These are phyloP conservation scores for Cataglyphis cursor DNA, from an alignment of 2,888 invertebrate species.

Conservation along the genomic window DNA sequence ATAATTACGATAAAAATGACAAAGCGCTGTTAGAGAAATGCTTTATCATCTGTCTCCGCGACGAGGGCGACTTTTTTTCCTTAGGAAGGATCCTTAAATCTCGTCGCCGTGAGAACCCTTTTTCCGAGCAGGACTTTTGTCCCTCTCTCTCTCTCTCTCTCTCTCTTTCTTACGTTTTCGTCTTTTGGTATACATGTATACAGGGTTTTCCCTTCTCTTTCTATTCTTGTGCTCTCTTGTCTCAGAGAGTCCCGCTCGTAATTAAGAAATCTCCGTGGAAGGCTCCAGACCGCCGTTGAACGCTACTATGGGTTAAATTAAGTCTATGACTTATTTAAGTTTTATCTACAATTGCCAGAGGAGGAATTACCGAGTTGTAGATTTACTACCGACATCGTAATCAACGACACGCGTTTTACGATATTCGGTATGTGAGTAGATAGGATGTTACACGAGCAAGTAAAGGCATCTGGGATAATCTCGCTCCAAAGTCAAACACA, in stretches of 20 bases:
- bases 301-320: slow-evolving; percentile 82
- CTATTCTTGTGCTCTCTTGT: slow-evolving; percentile 39
- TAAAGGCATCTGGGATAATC: not conserved
- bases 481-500: not conserved
- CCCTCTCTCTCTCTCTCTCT: slow-evolving; percentile 33
- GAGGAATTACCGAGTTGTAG: slow-evolving; percentile 79
- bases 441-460: not conserved
- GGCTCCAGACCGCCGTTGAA: slow-evolving; percentile 72
- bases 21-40: slow-evolving; percentile 79
- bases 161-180: slow-evolving; percentile 37
- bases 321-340: slow-evolving; percentile 86
- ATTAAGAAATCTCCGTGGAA: slow-evolving; percentile 85
- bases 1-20: slow-evolving; percentile 86
- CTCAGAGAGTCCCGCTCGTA: slow-evolving; percentile 75
- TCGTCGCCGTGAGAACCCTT: slow-evolving; percentile 74
- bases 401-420: slow-evolving; percentile 79
- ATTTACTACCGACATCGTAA: slow-evolving; percentile 82
- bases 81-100: slow-evolving; percentile 78
- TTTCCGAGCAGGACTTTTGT: slow-evolving; percentile 55
- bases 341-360: slow-evolving; percentile 86
- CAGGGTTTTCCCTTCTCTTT: slow-evolving; percentile 17
- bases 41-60: slow-evolving; percentile 77
- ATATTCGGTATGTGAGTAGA: slow-evolving; percentile 20
- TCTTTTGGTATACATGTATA: slow-evolving; percentile 6
- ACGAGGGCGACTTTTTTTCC: slow-evolving; percentile 60